Evolutionary conservation across 2,888 invertebrate species (phyloP).

Genomic region (Cataglyphis livida): DNA sequence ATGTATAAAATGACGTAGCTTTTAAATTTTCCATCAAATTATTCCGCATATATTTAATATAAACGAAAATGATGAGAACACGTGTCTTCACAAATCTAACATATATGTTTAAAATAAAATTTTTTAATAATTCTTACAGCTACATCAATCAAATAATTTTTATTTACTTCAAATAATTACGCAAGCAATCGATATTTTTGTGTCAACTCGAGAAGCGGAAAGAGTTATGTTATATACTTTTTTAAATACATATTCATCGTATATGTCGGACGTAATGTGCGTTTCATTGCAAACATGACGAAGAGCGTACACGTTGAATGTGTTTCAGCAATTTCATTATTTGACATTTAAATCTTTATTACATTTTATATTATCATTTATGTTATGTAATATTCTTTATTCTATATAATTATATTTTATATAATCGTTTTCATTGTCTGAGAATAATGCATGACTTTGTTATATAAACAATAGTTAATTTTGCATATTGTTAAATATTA

Average conservation of each 20-base stretch:
- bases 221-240: neutral
- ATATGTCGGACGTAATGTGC: neutral
- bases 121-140: neutral
- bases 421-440: neutral
- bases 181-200: neutral
- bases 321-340: neutral
- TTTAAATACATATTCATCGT: neutral
- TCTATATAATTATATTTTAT: no score
- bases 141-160: neutral
- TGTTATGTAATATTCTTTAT: no score
- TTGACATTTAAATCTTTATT: conserved; percentile 4
- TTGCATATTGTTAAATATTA: neutral
- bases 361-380: no score
- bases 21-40: neutral
- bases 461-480: neutral
- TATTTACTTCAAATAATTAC: neutral
- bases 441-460: neutral
- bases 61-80: neutral
- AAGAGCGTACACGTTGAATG: neutral
- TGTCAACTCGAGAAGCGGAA: neutral
- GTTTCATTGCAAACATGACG: neutral
- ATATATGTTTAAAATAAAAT: neutral
- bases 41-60: neutral
- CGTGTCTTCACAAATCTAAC: neutral
- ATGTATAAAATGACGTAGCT: neutral